phyloP scores from a whole-genome alignment of 2,888 invertebrate species.

The Venustoraphidia nigricollis region DNA sequence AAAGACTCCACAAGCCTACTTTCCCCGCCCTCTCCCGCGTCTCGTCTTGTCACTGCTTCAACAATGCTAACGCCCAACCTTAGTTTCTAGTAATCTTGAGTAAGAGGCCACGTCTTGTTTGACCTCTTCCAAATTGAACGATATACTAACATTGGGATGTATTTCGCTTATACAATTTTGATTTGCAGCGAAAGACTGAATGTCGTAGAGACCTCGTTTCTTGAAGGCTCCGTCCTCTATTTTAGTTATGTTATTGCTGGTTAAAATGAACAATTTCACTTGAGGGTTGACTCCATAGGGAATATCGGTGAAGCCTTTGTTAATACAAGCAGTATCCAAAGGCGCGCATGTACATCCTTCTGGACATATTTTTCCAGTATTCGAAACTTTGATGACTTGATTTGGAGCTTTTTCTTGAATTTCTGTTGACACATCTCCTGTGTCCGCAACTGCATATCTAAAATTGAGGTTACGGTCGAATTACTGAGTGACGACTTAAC shows the following conservation, averaged over 20 bases:
- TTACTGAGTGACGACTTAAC: too few species aligned
- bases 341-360: constrained; percentile 22
- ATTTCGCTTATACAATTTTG: constrained; percentile 22
- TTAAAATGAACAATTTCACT: constrained; percentile 27
- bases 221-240: constrained; percentile 14
- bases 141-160: constrained; percentile 15
- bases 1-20: too few species aligned
- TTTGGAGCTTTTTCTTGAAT: constrained; percentile 10
- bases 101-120: too few species aligned
- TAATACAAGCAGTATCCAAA: constrained; percentile 30
- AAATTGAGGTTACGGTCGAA: too few species aligned
- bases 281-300: constrained; percentile 28
- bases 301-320: constrained; percentile 31
- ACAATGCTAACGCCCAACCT: too few species aligned
- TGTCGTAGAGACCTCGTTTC: constrained; percentile 17
- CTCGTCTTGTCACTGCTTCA: too few species aligned
- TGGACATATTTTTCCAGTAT: constrained; percentile 22
- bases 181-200: constrained; percentile 24
- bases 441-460: constrained; percentile 7
- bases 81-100: too few species aligned
- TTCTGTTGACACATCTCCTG: constrained; percentile 18
- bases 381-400: constrained; percentile 13
- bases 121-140: too few species aligned
- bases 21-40: too few species aligned
- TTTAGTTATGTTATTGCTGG: constrained; percentile 29